Base-by-base conservation (phyloP, 2,113 vertebrate species). In the Australoheros scitulus region DNA sequence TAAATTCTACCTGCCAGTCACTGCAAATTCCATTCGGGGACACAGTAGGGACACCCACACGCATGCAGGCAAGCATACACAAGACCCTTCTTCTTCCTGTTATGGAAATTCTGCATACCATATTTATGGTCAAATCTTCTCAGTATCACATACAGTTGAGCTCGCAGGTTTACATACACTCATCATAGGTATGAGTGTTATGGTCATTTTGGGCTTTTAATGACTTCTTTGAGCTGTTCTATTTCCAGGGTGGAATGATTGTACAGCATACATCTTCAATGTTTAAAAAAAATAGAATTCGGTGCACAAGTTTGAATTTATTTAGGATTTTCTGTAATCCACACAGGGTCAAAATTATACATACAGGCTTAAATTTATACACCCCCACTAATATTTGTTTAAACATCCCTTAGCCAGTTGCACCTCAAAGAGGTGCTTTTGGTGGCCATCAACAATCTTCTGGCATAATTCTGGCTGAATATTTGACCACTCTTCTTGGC, bases 11-110 rank as follows among this genome's bases (percentile, higher is more conserved):
- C 64, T 81, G 36, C 59, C 87, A 81, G 79, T 84, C 85, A 77
- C 24, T 41, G 79, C 70, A 90, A 90, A 92, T 90, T 70, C 61
- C 77, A 41, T 64, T 63, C 50, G 76, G 56, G 61, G 36, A 64
- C 61, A 60, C 61, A 83, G 81, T 72, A 79, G 47, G 68, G 26
- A 6, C 0, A 15, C 10, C 10, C 24, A 22, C 64, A 79, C 34
- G 57, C 58, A 64, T 29, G 43, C 22, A 26, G 18, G 61, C 57
- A 61, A 43, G 75, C 26, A 68, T 34, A 83, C 10, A 61, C 14
- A 18, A 26, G 22, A 1, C 50, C 41, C 5, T 38, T 38, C 36
- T 34, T 32, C 41, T 52, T 29, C 61, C 22, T 2, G 56, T 59
- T 68, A 18, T 34, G 26, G 18, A 22, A 56, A 61, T 38, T 34